Evolutionary conservation across 2,797 vertebrate genomes (phyloP).

Genomic region (Rousettus madagascariensis): DNA sequence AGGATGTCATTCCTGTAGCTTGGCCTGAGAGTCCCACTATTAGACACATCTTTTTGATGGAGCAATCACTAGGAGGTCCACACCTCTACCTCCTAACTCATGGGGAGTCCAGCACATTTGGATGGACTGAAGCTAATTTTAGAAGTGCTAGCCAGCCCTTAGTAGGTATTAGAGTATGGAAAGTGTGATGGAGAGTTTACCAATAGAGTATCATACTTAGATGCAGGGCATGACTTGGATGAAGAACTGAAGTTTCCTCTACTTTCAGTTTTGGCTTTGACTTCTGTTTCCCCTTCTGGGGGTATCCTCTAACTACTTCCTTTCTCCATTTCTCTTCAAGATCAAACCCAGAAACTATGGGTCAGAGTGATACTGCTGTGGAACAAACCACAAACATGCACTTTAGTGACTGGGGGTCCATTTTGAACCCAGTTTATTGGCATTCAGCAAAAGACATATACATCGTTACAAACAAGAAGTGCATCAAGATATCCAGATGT

Average conservation of each 20-base stretch:
- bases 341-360: not conserved
- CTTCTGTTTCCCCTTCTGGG: not conserved
- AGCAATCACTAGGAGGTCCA: not conserved
- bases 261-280: not conserved
- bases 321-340: conserved; percentile 19
- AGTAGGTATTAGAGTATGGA: not conserved
- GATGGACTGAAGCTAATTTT: conserved; percentile 9
- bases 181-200: not conserved
- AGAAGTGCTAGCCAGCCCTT: not conserved
- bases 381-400: conserved; percentile 60
- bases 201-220: not conserved
- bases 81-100: not conserved
- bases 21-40: not conserved
- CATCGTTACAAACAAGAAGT: conserved; percentile 80
- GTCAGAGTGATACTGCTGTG: not conserved
- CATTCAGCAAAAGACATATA: conserved; percentile 82
- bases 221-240: not conserved
- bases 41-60: not conserved
- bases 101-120: not conserved
- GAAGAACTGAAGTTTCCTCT: not conserved
- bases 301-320: not conserved
- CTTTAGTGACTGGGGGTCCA: conserved; percentile 50
- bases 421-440: conserved; percentile 85
- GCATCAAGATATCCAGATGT: conserved; percentile 77
- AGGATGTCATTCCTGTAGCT: not conserved